Base-by-base conservation (phyloP, 2,797 vertebrate genomes). In the Crenichthys baileyi region DNA sequence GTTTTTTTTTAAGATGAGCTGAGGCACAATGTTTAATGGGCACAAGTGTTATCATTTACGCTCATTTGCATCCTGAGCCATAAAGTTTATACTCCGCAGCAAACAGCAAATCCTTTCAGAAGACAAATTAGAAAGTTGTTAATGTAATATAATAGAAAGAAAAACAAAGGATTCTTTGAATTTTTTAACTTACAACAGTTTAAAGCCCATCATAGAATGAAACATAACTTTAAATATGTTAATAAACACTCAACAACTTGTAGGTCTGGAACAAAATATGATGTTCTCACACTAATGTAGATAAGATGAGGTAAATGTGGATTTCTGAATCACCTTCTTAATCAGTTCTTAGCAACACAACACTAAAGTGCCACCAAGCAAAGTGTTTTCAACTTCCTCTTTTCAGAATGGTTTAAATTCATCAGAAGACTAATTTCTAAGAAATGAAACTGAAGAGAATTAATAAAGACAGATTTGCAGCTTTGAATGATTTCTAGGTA, bases 321-420 rank as follows among this genome's bases (percentile, higher is more conserved):
- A 61, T 48, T 26, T 76, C 44, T 80, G 24, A 76, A 50, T 26
- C 6, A 48, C 15, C 11, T 5, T 50, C 15, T 53, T 22, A 7
- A 63, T 76, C 39, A 13, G 20, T 65, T 80, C 78, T 73, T 55
- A 73, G 63, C 20, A 8, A 0, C 2, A 29, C 39, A n/a, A 46
- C 15, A 44, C 20, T 46, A 15, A 50, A 41, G 11, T 6, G 9
- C 12, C 31, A 16, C 72, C 1, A 81, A 80, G 80, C 41, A 88
- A 85, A 29, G 65, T 1, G 41, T 84, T 85, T 84, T 85, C 79
- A 79, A 91, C 85, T 92, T 93, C 88, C 88, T 80, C 80, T 81
- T 82, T 20, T 70, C 0, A 53, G 13, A n/a, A 31, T 48, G 26
- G 5, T 4, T 75, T 60, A 13, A 3, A 70, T 75, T 22, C 29